Evolutionary conservation across 2,113 vertebrate genomes (phyloP), one percentile per base, ranked within the genome.

Genomic region (Hucho hucho): DNA sequence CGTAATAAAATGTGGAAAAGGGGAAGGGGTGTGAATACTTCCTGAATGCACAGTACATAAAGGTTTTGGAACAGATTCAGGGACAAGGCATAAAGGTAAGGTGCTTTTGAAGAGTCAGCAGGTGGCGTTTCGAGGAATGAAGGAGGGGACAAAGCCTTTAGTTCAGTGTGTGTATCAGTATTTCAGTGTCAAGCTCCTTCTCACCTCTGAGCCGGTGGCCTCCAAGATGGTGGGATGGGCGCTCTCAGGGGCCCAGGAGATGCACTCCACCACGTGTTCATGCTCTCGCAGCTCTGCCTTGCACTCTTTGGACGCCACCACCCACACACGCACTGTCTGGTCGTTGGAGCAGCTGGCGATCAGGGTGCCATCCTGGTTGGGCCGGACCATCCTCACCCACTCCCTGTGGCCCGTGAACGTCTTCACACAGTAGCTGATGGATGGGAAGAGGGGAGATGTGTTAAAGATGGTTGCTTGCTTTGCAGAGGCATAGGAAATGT

Each of bases 311-410:
- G 95, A 95, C 29, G 97, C 96, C 89, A 97, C 97, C n/a, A 97
- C 98, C 98, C 98, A 99, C 74, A 99, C 98, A 0, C 97, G 96
- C 83, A 99, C 98, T 0, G 98, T 99, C 92, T 99, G 98, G 91
- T 99, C 98, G 64, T 99, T 99, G 86, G 98, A 99, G 90, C 97
- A 97, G 87, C 97, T 99, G 92, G 98, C 98, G 73, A 99, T 93
- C 86, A 99, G 92, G 53, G 98, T 97, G 89, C 98, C 98, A 22
- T 99, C 98, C 90, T 99, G 98, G 92, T 99, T 98, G 86, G 98
- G 98, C 76, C 97, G 93, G 81, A 99, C 98, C 98, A 99, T 99
- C 81, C 97, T 97, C 81, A 99, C 98, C 98, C 98, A 99, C 86
- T 99, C 98, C 94, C 98, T 96, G 93, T 99, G 98, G 82, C 98